These are phyloP conservation scores for Polyommatus iphigenia DNA, from an alignment of 2,888 invertebrate species.

Conservation along the genomic window DNA sequence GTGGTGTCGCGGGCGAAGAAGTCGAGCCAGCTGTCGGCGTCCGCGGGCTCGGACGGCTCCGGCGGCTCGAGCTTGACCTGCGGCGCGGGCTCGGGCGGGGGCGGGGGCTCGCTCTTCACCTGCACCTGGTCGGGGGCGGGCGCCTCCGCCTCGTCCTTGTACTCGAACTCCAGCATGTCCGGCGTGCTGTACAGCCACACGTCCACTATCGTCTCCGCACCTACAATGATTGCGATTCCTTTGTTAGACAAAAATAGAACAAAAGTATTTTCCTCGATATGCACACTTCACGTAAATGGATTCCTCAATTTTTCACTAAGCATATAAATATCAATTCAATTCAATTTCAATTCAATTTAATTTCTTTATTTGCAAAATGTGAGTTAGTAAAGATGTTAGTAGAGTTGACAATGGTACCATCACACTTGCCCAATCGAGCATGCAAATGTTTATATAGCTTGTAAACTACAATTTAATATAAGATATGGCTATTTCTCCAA, in stretches of 20 bases:
- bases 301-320: too few species aligned
- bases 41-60: neutral
- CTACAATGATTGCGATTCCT: slow-evolving; percentile 60
- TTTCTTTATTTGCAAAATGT: too few species aligned
- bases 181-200: slow-evolving; percentile 82
- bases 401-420: too few species aligned
- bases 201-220: slow-evolving; percentile 89
- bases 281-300: too few species aligned
- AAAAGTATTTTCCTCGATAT: too few species aligned
- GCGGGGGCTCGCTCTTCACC: slow-evolving; percentile 29
- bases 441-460: too few species aligned
- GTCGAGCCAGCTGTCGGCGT: slow-evolving; percentile 63
- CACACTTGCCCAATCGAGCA: too few species aligned
- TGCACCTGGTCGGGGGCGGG: neutral
- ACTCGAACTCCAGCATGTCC: slow-evolving; percentile 66
- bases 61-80: slow-evolving; percentile 27
- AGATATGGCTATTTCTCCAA: too few species aligned
- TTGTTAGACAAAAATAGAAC: neutral
- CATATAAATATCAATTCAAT: too few species aligned
- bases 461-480: too few species aligned
- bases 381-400: too few species aligned
- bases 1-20: slow-evolving; percentile 65
- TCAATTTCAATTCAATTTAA: too few species aligned
- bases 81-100: slow-evolving; percentile 30
- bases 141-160: slow-evolving; percentile 48